These are phyloP conservation scores for Koerneria pararmatus DNA, from an alignment of 2,888 invertebrate genomes.

Conservation along the genomic window DNA sequence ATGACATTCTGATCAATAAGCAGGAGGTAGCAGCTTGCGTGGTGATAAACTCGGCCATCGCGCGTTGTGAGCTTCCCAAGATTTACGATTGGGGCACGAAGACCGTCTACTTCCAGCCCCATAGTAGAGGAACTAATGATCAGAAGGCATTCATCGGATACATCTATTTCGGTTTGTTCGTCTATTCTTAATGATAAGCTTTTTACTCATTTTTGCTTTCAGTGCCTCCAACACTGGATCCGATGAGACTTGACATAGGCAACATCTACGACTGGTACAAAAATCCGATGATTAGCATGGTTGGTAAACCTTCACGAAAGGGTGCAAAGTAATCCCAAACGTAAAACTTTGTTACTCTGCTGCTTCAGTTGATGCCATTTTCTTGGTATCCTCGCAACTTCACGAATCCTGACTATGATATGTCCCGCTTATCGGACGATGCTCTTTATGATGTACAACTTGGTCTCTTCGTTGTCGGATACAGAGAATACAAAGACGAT, in stretches of 20 bases:
- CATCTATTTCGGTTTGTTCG: conserved; percentile 55
- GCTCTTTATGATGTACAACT: conserved; percentile 54
- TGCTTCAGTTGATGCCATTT: conserved; percentile 53
- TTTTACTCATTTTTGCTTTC: conserved; percentile 23
- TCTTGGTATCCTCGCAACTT: conserved; percentile 59
- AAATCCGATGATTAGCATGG: conserved; percentile 48
- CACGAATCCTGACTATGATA: conserved; percentile 51
- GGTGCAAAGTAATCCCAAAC: too few species aligned
- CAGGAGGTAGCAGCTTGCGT: conserved; percentile 52
- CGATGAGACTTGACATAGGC: conserved; percentile 58
- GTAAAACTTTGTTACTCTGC: too few species aligned
- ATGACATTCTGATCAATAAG: too few species aligned
- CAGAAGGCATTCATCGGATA: conserved; percentile 59
- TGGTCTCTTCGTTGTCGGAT: conserved; percentile 57
- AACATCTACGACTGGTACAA: conserved; percentile 58
- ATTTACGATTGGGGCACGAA: conserved; percentile 59
- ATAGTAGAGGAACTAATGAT: conserved; percentile 52
- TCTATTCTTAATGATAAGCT: too few species aligned
- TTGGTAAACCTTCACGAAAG: conserved; percentile 25
- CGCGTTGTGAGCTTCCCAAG: conserved; percentile 53
- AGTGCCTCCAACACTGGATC: conserved; percentile 59
- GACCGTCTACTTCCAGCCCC: conserved; percentile 58
- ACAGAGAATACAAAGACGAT: conserved; percentile 54
- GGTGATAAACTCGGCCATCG: conserved; percentile 55
- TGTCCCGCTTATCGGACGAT: conserved; percentile 49